phyloP scores from a whole-genome alignment of 2,888 invertebrate genomes.

The Agonopterix subpropinquella region DNA sequence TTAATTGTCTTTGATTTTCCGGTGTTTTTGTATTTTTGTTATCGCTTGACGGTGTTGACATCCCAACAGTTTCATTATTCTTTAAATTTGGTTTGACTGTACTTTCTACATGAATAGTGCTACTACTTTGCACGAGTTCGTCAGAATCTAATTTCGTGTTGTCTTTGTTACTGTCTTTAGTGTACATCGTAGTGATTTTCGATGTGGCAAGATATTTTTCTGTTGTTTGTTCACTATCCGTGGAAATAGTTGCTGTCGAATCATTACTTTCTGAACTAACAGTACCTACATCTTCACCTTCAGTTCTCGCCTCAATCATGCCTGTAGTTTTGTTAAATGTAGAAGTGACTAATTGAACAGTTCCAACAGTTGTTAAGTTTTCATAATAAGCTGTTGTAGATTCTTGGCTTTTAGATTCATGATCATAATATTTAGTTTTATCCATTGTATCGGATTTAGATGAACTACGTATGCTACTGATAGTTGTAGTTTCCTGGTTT shows the following conservation, averaged over 20 bases:
- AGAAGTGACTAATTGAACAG: neutral
- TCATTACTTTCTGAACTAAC: neutral
- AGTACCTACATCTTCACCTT: neutral
- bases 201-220: too few species aligned
- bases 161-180: neutral
- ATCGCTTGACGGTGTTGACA: constrained; percentile 35
- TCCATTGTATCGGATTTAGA: neutral
- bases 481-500: neutral
- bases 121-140: constrained; percentile 50
- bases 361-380: too few species aligned
- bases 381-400: too few species aligned
- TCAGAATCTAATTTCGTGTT: constrained; percentile 33
- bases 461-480: neutral
- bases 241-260: neutral
- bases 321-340: neutral
- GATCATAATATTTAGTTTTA: neutral
- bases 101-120: constrained; percentile 52
- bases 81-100: constrained; percentile 44
- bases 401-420: neutral
- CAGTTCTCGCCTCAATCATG: neutral
- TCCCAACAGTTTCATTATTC: constrained; percentile 23
- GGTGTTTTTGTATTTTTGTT: constrained; percentile 60
- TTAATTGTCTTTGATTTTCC: constrained; percentile 62
- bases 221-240: too few species aligned
- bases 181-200: neutral